Evolutionary conservation across 2,113 vertebrate species (phyloP), one percentile per base, ranked within the genome.

Genomic region (Entomyzon cyanotis): DNA sequence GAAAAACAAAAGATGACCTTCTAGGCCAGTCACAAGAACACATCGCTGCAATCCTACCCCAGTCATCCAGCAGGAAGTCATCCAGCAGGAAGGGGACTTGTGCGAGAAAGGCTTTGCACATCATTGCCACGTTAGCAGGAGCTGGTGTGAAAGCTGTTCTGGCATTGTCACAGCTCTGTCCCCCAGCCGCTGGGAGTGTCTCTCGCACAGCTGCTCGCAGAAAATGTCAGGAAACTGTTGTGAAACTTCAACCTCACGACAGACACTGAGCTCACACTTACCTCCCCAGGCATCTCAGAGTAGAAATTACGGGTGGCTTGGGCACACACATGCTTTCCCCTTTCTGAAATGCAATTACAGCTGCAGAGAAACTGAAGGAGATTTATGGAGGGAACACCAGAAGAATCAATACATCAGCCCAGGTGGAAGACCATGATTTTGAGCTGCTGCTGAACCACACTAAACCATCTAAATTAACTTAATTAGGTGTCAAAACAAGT

Each of bases 21-120:
- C 2, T 4, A 3, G 28, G 87, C 12, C 47, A 35, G 37, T 1
- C 65, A 30, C 39, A 33, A 19, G 35, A 17, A 5, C 4, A 4
- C 42, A 3, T 1, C 1, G n/a, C 74, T 42, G 74, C 28, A 52
- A 17, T 12, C 49, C 69, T 12, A 3, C 30, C 60, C 35, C 2
- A 1, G 4, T 0, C 35, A 9, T 0, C 31, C 3, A 4, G 42
- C 0, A 12, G 68, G 24, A 37, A 1, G 4, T 0, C 35, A 9
- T 0, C 31, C 3, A 4, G 42, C 0, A 12, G 68, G 24, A 37
- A 20, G 41, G 0, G 42, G 30, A 18, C 30, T 10, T 33, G 73
- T 41, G 13, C 8, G 18, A 0, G 58, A 4, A 19, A 6, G 68
- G 73, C 59, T 90, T 42, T 18, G 67, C 52, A 4, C 47, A 4